Evolutionary conservation across 2,113 vertebrate species (phyloP).

Genomic region (Phylloscopus whistleri): DNA sequence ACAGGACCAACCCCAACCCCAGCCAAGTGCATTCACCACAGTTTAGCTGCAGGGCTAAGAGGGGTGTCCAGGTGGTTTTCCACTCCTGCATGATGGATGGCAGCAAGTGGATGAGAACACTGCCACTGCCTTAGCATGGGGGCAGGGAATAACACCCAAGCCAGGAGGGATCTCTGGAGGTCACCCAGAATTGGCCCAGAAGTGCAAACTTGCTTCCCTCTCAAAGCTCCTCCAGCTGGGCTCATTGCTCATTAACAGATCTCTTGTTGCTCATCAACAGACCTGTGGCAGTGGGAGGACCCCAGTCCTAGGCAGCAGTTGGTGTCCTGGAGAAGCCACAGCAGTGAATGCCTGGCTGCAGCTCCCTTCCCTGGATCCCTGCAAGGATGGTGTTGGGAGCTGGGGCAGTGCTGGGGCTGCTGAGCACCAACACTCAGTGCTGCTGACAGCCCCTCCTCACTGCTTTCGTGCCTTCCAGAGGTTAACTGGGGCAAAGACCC

Average conservation of each 20-base stretch:
- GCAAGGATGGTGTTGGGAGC: fast-evolving
- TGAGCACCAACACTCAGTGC: background rate
- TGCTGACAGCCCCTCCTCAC: fast-evolving
- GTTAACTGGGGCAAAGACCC: background rate
- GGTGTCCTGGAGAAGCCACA: background rate
- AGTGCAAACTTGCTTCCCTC: background rate
- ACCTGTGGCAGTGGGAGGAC: background rate
- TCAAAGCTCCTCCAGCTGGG: background rate
- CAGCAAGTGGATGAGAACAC: background rate
- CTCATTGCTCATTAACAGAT: background rate
- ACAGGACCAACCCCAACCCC: background rate
- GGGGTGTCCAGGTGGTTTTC: background rate
- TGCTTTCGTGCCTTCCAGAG: background rate
- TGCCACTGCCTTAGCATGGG: background rate
- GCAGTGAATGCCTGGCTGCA: fast-evolving
- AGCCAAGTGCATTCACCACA: fast-evolving
- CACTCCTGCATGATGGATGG: background rate
- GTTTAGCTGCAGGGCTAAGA: background rate
- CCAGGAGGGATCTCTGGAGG: background rate
- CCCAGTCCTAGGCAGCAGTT: background rate
- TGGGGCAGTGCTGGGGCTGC: fast-evolving
- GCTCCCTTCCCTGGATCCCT: background rate
- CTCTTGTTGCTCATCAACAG: background rate
- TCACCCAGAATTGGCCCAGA: background rate
- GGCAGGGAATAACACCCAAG: background rate